A percentile compares a stretch with the other conserved stretches of the same genome.
phyloP scores from a whole-genome alignment of 2,888 invertebrate genomes.

The Habrosyne pyritoides region DNA sequence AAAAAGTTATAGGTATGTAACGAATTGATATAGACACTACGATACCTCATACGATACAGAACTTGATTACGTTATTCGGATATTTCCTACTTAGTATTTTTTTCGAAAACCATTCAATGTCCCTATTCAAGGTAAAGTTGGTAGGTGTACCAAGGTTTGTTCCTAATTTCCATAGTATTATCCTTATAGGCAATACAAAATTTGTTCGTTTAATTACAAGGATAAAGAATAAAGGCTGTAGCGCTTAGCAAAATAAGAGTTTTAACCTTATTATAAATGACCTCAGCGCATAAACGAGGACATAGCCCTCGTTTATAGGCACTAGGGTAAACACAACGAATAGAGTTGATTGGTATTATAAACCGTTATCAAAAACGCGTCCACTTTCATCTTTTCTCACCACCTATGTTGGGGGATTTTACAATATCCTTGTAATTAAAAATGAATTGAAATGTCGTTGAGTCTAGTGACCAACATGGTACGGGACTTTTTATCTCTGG shows the following conservation, averaged over 20 bases:
- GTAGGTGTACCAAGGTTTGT: not conserved
- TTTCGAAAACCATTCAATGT: not conserved
- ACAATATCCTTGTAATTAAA: not conserved
- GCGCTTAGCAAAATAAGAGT: conserved; percentile 34
- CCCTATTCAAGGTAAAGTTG: not conserved
- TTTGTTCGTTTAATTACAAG: conserved; percentile 22
- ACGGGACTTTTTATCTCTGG: not conserved
- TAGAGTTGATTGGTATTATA: not conserved
- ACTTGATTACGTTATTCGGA: not conserved
- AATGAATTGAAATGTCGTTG: not conserved
- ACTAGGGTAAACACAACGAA: conserved; percentile 9
- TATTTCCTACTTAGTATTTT: not conserved
- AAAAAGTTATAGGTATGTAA: too few species aligned
- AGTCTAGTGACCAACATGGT: not conserved
- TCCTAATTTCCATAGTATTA: not conserved
- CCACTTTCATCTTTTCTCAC: too few species aligned
- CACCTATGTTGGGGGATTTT: not conserved
- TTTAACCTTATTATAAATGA: conserved; percentile 43
- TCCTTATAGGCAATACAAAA: not conserved
- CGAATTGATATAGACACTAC: too few species aligned
- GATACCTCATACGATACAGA: not conserved
- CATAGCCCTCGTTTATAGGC: conserved; percentile 38
- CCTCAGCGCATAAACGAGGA: conserved; percentile 44
- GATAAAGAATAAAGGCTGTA: conserved; percentile 30
- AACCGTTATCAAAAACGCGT: too few species aligned